These are phyloP conservation scores for Epinephelus awoara DNA, from an alignment of 2,797 vertebrate genomes.

Conservation along the genomic window DNA sequence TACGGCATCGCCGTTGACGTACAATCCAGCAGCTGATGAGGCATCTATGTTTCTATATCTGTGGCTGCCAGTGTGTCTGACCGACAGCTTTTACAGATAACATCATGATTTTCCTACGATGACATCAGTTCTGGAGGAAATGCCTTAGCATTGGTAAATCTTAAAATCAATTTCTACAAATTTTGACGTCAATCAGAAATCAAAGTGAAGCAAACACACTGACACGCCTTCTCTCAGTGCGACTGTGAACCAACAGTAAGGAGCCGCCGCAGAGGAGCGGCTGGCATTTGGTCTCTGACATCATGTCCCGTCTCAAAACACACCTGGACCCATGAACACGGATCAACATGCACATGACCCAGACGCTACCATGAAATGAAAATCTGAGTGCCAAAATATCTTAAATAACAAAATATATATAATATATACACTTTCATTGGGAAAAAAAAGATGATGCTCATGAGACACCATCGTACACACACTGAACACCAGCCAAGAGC, in stretches of 20 bases:
- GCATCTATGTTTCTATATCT: no score
- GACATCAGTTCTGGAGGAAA: not conserved
- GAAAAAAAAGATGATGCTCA: slow-evolving; percentile 22
- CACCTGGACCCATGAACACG: slow-evolving; percentile 46
- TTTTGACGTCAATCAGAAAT: not conserved
- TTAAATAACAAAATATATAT: slow-evolving; percentile 87
- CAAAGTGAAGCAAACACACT: slow-evolving; percentile 27
- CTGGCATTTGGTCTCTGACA: slow-evolving; percentile 48
- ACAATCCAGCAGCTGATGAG: no score
- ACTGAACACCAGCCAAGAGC: slow-evolving; percentile 33
- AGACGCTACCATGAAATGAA: slow-evolving; percentile 43
- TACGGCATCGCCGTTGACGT: no score
- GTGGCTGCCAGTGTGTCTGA: slow-evolving; percentile 32
- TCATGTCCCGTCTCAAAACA: slow-evolving; percentile 32
- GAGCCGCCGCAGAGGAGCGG: slow-evolving; percentile 24
- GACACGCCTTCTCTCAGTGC: slow-evolving; percentile 19
- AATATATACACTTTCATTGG: slow-evolving; percentile 81
- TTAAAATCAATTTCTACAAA: not conserved
- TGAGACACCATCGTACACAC: slow-evolving; percentile 38
- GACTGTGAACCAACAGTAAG: slow-evolving; percentile 17
- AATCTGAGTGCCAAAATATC: slow-evolving; percentile 74
- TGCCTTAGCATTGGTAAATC: not conserved
- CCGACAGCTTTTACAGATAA: no score
- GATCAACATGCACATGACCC: slow-evolving; percentile 56
- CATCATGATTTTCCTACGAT: slow-evolving; percentile 11